phyloP scores from a whole-genome alignment of 2,797 vertebrate genomes.

The Stomatorhinus walkeri region DNA sequence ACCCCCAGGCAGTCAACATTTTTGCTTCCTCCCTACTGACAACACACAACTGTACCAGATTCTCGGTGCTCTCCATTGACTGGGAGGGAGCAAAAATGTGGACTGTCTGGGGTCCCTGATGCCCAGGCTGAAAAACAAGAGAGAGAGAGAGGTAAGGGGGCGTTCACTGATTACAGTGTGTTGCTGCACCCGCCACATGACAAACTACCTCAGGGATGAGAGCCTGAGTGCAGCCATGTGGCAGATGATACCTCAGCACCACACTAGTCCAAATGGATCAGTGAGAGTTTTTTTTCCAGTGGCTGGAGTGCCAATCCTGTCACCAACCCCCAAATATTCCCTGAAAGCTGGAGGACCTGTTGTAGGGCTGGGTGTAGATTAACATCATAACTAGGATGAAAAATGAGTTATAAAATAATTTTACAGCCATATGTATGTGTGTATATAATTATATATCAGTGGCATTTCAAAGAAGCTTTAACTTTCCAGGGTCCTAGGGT shows the following conservation, averaged over 20 bases:
- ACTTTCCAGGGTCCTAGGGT: neutral
- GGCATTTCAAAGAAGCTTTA: conserved; percentile 5
- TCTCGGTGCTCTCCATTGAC: neutral
- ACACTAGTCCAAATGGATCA: neutral
- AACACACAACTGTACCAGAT: neutral
- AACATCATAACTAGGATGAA: neutral
- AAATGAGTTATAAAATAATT: neutral
- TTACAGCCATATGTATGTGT: neutral
- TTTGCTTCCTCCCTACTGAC: neutral
- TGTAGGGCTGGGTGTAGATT: neutral
- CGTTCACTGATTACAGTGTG: neutral
- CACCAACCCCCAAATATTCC: neutral
- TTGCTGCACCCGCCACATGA: neutral
- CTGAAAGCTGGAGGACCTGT: neutral
- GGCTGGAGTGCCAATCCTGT: neutral
- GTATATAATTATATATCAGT: neutral
- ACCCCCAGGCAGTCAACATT: neutral
- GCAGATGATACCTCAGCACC: neutral
- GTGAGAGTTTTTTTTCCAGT: neutral
- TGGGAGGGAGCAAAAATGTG: neutral
- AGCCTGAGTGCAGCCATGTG: neutral
- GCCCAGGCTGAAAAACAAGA: neutral
- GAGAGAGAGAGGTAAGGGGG: neutral
- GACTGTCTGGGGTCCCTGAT: neutral
- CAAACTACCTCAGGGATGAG: neutral